phyloP scores from a whole-genome alignment of 1,140 invertebrate species.

The Drosophila takahashii region DNA sequence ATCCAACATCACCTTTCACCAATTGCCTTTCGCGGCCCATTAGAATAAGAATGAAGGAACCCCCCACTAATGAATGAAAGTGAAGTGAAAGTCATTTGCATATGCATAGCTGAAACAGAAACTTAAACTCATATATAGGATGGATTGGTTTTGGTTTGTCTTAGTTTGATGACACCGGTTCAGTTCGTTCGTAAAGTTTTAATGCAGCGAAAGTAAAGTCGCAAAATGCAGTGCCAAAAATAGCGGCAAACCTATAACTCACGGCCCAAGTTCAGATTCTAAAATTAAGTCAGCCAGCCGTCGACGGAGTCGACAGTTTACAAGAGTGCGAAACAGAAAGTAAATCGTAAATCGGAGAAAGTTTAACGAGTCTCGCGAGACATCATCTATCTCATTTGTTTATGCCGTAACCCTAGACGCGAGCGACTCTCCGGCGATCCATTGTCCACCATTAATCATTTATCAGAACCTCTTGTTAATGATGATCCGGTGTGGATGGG shows the following conservation, averaged over 20 bases:
- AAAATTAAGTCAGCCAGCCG: conserved; percentile 36
- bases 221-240: conserved; percentile 52
- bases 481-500: conserved; percentile 27
- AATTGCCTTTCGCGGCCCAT: conserved; percentile 53
- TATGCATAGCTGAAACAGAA: conserved; percentile 33
- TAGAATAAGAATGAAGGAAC: conserved; percentile 76
- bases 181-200: conserved; percentile 50
- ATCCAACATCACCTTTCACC: conserved; percentile 59
- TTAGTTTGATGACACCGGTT: conserved; percentile 45
- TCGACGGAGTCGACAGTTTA: conserved; percentile 30
- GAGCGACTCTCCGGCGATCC: conserved; percentile 4
- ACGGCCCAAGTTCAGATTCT: conserved; percentile 54
- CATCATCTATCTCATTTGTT: conserved; percentile 52
- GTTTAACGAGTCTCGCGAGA: conserved; percentile 43
- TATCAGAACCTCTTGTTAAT: conserved; percentile 71
- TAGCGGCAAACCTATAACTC: conserved; percentile 28
- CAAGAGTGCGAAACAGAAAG: conserved; percentile 74
- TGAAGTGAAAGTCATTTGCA: conserved; percentile 82
- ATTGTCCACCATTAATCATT: conserved; percentile 74
- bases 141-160: background rate
- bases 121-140: conserved; percentile 5
- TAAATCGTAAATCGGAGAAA: conserved; percentile 80
- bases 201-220: conserved; percentile 68
- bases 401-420: conserved; percentile 67
- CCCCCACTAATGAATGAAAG: conserved; percentile 71